Evolutionary conservation across 1,140 invertebrate genomes (phyloP).

Genomic region (Armadillidium nasatum): DNA sequence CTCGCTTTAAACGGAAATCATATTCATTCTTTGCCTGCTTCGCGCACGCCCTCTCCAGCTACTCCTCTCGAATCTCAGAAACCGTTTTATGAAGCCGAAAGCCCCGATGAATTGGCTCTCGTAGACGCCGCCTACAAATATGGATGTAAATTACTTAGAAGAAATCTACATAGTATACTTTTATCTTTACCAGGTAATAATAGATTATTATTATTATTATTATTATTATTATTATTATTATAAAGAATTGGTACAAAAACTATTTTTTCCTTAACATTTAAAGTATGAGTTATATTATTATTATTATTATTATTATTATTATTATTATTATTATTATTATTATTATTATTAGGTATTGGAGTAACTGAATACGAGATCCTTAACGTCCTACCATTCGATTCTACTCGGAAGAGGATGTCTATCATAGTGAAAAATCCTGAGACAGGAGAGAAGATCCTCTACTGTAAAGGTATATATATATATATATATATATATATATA

Average conservation of each 20-base stretch:
- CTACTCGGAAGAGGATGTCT: conserved; percentile 91
- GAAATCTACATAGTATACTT: conserved; percentile 67
- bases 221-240: neutral
- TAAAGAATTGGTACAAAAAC: no score
- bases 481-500: no score
- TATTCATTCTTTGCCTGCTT: conserved; percentile 29
- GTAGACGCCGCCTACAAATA: conserved; percentile 88
- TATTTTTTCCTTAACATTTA: no score
- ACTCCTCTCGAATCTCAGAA: conserved; percentile 47
- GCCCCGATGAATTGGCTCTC: conserved; percentile 91
- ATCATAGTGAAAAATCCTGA: conserved; percentile 71
- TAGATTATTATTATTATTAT: conserved; percentile 7
- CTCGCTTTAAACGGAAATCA: conserved; percentile 17
- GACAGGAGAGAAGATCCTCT: conserved; percentile 71
- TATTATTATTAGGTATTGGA: conserved; percentile 31
- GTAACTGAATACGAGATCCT: conserved; percentile 69
- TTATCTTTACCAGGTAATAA: conserved; percentile 55
- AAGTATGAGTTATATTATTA: no score
- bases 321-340: no score
- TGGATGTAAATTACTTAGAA: conserved; percentile 67
- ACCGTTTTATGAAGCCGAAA: conserved; percentile 82
- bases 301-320: no score
- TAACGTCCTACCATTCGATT: conserved; percentile 89
- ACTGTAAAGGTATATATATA: conserved; percentile 60
- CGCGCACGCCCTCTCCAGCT: neutral